These are phyloP conservation scores for Apogon hyalosoma DNA, from an alignment of 2,797 vertebrate genomes.

Conservation along the genomic window DNA sequence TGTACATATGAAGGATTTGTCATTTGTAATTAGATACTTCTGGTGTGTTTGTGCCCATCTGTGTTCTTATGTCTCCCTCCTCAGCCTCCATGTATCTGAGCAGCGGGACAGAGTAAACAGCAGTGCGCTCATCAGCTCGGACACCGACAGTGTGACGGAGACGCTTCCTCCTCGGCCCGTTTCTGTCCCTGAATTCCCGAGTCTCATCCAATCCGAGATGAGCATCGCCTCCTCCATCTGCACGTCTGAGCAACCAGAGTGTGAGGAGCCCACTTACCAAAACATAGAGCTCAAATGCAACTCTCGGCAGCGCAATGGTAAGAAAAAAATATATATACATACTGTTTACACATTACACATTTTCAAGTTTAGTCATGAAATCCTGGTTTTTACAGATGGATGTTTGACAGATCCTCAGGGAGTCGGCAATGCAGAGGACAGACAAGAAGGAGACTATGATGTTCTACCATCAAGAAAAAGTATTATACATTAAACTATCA, in stretches of 20 bases:
- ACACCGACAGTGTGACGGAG: conserved; percentile 15
- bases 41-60: too few species aligned
- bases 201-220: not conserved
- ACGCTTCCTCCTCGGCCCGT: conserved; percentile 7
- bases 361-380: too few species aligned
- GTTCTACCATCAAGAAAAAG: conserved; percentile 68
- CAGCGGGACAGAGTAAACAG: conserved; percentile 33
- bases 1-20: too few species aligned
- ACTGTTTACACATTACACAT: not conserved
- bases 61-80: not conserved
- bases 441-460: conserved; percentile 66
- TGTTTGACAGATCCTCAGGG: not conserved
- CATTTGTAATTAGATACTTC: too few species aligned
- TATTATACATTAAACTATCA: not conserved
- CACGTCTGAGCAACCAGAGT: not conserved
- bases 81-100: conserved; percentile 42
- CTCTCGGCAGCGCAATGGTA: conserved; percentile 20
- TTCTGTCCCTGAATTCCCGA: conserved; percentile 21
- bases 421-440: conserved; percentile 2
- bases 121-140: conserved; percentile 1
- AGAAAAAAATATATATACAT: not conserved
- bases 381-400: not conserved
- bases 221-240: not conserved
- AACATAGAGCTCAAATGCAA: not conserved
- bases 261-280: conserved; percentile 7